Percentiles rank a stretch among this genome's conserved stretches.
These are phyloP conservation scores for Melanotaenia pygmaea DNA, from an alignment of 2,797 vertebrate species.

Conservation along the genomic window DNA sequence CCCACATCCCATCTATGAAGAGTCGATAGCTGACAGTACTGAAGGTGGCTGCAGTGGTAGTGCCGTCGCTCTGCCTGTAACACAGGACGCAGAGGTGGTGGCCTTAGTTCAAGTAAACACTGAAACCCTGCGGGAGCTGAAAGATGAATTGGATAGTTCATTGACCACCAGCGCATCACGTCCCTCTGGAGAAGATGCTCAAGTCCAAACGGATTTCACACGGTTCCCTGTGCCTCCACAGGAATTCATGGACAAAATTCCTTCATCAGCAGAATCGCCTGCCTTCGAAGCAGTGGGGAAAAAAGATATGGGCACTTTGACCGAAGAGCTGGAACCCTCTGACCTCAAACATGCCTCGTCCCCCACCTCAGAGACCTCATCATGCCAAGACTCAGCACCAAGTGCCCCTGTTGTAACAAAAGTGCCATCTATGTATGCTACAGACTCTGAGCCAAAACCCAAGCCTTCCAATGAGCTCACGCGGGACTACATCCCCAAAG, in stretches of 20 bases:
- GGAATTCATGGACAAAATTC: slow-evolving; percentile 18
- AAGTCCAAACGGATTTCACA: slow-evolving; percentile 63
- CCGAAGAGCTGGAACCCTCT: slow-evolving; percentile 60
- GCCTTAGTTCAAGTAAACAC: slow-evolving; percentile 48
- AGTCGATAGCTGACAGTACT: slow-evolving; percentile 11
- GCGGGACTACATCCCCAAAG: slow-evolving; percentile 95
- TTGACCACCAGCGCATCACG: slow-evolving; percentile 26
- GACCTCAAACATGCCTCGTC: slow-evolving; percentile 30
- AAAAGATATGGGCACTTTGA: slow-evolving; percentile 75
- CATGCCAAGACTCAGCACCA: slow-evolving; percentile 37
- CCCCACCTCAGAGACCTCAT: slow-evolving; percentile 40
- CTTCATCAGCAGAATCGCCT: neutral
- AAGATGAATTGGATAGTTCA: slow-evolving; percentile 24
- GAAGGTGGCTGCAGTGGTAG: slow-evolving; percentile 23
- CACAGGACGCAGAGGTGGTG: slow-evolving; percentile 56
- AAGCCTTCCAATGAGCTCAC: slow-evolving; percentile 95
- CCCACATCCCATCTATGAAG: slow-evolving; percentile 40
- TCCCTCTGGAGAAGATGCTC: slow-evolving; percentile 55
- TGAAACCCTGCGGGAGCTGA: slow-evolving; percentile 46
- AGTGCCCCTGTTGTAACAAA: slow-evolving; percentile 58
- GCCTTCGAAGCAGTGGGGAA: slow-evolving; percentile 46
- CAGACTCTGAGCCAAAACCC: slow-evolving; percentile 86
- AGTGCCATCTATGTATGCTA: slow-evolving; percentile 74
- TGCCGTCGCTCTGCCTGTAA: slow-evolving; percentile 27
- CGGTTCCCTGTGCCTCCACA: slow-evolving; percentile 30